Conservation (phyloP, 2,113 vertebrate species). For the Sigmodon hispidus region DNA sequence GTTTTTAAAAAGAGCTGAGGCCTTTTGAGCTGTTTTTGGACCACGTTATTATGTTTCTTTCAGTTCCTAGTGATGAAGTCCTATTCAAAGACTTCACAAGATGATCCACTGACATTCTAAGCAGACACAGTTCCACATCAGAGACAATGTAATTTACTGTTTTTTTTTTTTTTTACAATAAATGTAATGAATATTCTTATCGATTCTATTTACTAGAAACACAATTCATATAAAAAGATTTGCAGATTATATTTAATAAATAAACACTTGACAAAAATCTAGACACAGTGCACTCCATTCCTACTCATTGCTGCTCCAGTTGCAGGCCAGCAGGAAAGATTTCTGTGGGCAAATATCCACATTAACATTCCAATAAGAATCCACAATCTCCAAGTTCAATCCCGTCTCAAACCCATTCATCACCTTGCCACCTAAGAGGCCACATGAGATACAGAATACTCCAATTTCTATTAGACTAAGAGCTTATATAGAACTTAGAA, state of each 20-base stretch:
- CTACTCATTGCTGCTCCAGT: too few relatives aligned
- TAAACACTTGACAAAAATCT: neutral
- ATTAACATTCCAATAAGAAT: too few relatives aligned
- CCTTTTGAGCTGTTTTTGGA: neutral
- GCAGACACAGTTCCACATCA: neutral
- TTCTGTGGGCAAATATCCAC: too few relatives aligned
- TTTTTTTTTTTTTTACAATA: neutral
- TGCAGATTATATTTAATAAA: neutral
- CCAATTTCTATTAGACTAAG: too few relatives aligned
- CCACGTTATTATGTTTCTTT: neutral
- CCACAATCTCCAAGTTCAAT: too few relatives aligned
- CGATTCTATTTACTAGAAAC: neutral
- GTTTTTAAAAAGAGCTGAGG: neutral
- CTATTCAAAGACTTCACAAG: neutral
- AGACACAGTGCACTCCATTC: too few relatives aligned
- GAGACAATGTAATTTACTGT: neutral
- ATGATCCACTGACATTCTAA: neutral
- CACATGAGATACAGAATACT: too few relatives aligned
- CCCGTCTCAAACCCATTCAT: too few relatives aligned
- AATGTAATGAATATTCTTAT: neutral
- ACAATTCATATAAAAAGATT: neutral
- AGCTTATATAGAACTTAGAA: too few relatives aligned
- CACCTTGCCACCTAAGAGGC: too few relatives aligned
- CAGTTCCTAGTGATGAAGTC: neutral
- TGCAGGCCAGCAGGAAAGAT: too few relatives aligned